Conservation (phyloP, 2,113 vertebrate genomes). For the Bos indicus region DNA sequence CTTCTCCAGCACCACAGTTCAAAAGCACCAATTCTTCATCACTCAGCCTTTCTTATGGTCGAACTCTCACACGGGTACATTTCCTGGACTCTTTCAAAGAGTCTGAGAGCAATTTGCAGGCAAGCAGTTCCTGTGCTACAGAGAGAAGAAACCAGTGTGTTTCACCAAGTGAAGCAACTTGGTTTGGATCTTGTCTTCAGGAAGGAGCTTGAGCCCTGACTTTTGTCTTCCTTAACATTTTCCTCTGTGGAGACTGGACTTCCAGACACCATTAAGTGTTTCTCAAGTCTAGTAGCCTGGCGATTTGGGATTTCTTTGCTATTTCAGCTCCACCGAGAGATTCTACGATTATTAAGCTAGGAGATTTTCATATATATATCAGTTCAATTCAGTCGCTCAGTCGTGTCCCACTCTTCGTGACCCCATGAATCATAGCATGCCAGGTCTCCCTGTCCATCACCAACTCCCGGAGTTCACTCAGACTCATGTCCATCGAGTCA, state of each 20-base stretch:
- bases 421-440: no score
- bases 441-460: no score
- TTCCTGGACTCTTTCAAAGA: neutral
- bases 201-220: neutral
- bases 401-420: no score
- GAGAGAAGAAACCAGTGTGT: neutral
- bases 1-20: neutral
- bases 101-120: neutral
- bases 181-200: neutral
- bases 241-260: neutral
- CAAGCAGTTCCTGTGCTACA: no score
- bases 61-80: neutral
- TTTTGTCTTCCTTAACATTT: neutral
- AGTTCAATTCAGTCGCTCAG: no score
- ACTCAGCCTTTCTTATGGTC: neutral
- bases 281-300: neutral
- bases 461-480: no score
- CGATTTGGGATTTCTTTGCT: neutral
- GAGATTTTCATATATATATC: neutral
- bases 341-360: neutral
- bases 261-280: neutral
- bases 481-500: no score
- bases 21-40: neutral
- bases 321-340: neutral
- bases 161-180: neutral